Evolutionary conservation across 2,888 invertebrate genomes (phyloP), one percentile per base, ranked within the genome.

Genomic region (Cetonia aurata): DNA sequence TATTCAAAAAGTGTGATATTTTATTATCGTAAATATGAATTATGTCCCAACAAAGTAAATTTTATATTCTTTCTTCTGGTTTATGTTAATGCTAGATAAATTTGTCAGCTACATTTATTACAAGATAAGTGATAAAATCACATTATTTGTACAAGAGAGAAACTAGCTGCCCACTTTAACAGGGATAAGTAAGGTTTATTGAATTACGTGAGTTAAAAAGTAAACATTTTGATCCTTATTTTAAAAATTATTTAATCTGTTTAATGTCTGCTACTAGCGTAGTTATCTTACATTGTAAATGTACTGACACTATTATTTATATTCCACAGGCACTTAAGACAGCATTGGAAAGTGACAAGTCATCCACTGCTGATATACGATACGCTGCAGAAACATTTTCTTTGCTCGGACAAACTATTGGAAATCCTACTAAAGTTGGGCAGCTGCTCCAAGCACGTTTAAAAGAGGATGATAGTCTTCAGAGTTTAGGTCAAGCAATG

Each of bases 401-500:
- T 75, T 88, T 90, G 37, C 81, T 96, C 0, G 92, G 92, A 0
- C 89, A 92, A 75, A 84, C 88, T 3, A 81, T 91, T 50, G 85
- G 88, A 71, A 91, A 91, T 77, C 88, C 89, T 53, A 87, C 89
- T 25, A 94, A 93, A 82, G 86, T 93, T 19, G 86, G 90, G 0
- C 92, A 93, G 82, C 89, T 90, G 74, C 85, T 96, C 42, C 90
- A 93, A 79, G 90, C 91, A 71, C 86, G 91, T 73, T 84, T 97
- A 72, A 96, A 95, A 82, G 93, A 93, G 78, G 96, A 97, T 85
- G 95, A 96, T 79, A 91, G 92, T 72, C 75, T 84, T 8, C 73
- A 74, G 33, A 96, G 94, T 80, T 88, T 96, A 73, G 96, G 94
- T 0, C 94, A 95, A 80, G 91, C 93, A 41, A 93, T 98, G 77